Evolutionary conservation across 2,888 invertebrate genomes (phyloP), one percentile per base, ranked within the genome.

Genomic region (Hemistola chrysoprasaria): DNA sequence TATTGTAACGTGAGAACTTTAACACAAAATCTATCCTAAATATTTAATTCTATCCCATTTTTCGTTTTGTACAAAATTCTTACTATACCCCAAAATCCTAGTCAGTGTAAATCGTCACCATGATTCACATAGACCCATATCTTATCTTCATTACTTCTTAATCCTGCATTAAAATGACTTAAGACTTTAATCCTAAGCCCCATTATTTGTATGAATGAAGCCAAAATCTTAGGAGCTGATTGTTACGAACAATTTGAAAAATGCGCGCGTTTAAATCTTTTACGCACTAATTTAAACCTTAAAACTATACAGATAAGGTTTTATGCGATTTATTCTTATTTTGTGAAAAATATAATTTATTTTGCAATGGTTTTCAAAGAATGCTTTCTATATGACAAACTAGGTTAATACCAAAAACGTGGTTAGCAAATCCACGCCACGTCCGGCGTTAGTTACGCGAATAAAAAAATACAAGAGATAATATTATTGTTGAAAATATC

Each of bases 381-480:
- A 51, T 46, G 41, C 25, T 11, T 22, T 45, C 41, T 50, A 62
- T 59, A 50, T 52, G 48, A 47, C 42, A 58, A 56, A 61, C 47
- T 56, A 57, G 50, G 55, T 58, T 69, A 65, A 49, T 57, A 50
- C 45, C 50, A 24, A 24, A 38, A 40, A 40, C 41, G 43, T 39
- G 38, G 43, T 44, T 34, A 44, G 54, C 36, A 68, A 71, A 71
- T 62, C 62, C 62, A 42, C 22, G 25, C 34, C 31, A 74, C 70
- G 74, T 85, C 85, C 83, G 84, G 85, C 74, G 76, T 85, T 82
- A 80, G 85, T 79, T 68, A 66, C 71, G 61, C 65, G n/a, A n/a
- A 51, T 50, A 45, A 43, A 36, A 43, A 43, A 36, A 42, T 37
- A 74, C 67, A 77, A 71, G 28, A 47, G 35, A 62, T 61, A 50